phyloP scores from a whole-genome alignment of 2,888 invertebrate genomes.

The Chymomyza caudatula region DNA sequence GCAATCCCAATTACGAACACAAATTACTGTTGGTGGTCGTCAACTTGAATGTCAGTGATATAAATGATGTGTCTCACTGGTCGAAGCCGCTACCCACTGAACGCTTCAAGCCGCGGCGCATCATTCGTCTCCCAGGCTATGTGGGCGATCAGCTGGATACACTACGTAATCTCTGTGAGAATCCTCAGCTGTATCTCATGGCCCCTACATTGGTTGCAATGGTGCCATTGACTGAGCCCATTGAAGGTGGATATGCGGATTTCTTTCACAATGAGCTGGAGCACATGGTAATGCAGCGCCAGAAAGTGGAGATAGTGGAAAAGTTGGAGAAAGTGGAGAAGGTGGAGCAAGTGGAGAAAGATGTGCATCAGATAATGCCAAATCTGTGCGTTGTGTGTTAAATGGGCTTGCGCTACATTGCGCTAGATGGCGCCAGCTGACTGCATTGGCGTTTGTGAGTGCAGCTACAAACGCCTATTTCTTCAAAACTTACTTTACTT shows the following conservation, averaged over 20 bases:
- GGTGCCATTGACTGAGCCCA: constrained; percentile 14
- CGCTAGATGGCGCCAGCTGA: too few species aligned
- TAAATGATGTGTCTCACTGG: constrained; percentile 12
- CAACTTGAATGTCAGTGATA: constrained; percentile 9
- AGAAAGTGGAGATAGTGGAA: too few species aligned
- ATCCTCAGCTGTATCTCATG: neutral
- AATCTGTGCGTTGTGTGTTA: too few species aligned
- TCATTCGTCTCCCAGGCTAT: constrained; percentile 3
- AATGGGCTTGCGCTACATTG: too few species aligned
- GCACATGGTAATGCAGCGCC: neutral
- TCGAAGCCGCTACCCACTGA: constrained; percentile 10
- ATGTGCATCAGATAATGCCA: too few species aligned
- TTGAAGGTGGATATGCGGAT: constrained; percentile 8
- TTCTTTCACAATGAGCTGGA: constrained; percentile 2
- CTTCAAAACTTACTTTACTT: too few species aligned
- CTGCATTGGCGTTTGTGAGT: too few species aligned
- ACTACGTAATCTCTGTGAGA: neutral
- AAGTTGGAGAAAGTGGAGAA: too few species aligned
- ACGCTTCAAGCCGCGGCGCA: constrained; percentile 4
- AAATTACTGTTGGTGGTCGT: neutral
- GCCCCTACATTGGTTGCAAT: constrained; percentile 1
- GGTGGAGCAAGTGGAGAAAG: too few species aligned
- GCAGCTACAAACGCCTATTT: too few species aligned
- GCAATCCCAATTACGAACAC: neutral
- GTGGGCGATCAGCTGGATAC: constrained; percentile 4